phyloP scores from a whole-genome alignment of 2,888 invertebrate species.

The Cistogaster globosa region DNA sequence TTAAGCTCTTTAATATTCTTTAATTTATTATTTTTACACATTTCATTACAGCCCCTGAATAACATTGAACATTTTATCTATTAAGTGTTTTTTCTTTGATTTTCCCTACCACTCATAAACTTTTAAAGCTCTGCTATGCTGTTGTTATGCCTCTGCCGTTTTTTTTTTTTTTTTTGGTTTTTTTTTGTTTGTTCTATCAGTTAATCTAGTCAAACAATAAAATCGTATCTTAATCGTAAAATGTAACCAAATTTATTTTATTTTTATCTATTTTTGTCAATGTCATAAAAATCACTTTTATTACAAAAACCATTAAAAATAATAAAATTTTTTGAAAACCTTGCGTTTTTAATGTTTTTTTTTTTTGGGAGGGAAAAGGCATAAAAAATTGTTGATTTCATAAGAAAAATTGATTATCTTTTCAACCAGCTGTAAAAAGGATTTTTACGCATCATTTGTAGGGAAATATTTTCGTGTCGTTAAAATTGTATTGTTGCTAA shows the following conservation, averaged over 20 bases:
- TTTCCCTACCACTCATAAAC: slow-evolving; percentile 5
- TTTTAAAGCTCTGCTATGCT: not conserved
- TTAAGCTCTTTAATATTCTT: no score
- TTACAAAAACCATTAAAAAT: slow-evolving; percentile 66
- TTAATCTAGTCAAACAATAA: slow-evolving; percentile 45
- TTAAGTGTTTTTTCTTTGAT: no score
- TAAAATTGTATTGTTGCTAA: not conserved
- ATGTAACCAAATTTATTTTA: slow-evolving; percentile 39
- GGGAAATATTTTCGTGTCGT: not conserved
- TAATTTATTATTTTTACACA: no score
- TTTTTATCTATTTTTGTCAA: slow-evolving; percentile 28
- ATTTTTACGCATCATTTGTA: slow-evolving; percentile 35
- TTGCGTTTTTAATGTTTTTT: not conserved
- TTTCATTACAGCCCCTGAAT: no score
- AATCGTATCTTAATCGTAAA: slow-evolving; percentile 31
- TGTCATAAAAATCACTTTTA: slow-evolving; percentile 72
- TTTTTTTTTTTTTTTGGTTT: not conserved
- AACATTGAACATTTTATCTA: no score
- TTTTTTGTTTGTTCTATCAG: not conserved
- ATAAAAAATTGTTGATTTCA: not conserved
- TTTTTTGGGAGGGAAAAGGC: not conserved
- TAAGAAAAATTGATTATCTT: not conserved
- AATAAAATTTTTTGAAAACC: slow-evolving; percentile 35
- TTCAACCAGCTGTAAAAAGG: not conserved
- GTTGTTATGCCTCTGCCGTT: no score